These are phyloP conservation scores for Epsilonema sp. DNA, from an alignment of 2,888 invertebrate genomes.

Conservation along the genomic window DNA sequence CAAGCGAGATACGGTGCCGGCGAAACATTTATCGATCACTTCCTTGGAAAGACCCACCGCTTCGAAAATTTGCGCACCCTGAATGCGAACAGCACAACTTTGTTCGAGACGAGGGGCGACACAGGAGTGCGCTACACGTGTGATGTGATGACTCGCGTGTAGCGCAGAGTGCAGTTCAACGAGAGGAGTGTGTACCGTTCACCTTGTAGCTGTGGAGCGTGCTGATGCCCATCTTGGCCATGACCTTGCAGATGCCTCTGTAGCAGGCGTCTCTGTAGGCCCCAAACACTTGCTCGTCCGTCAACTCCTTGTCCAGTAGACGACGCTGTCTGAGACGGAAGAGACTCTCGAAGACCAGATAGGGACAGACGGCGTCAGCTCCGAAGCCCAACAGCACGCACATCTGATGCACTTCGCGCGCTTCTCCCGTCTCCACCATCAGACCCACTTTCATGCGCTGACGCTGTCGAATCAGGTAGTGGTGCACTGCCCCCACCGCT, in stretches of 20 bases:
- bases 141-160: neutral
- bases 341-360: slow-evolving; percentile 80
- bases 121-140: neutral
- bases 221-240: slow-evolving; percentile 99
- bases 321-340: slow-evolving; percentile 63
- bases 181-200: neutral
- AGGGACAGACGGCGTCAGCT: slow-evolving; percentile 92
- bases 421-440: slow-evolving; percentile 84
- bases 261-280: slow-evolving; percentile 74
- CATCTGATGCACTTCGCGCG: slow-evolving; percentile 71
- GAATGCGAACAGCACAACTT: slow-evolving; percentile 7
- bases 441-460: slow-evolving; percentile 78
- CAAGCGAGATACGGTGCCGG: slow-evolving; percentile 48
- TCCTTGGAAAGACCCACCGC: slow-evolving; percentile 82
- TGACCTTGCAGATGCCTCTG: slow-evolving; percentile 70
- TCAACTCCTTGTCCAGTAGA: slow-evolving; percentile 51
- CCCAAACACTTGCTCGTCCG: slow-evolving; percentile 56
- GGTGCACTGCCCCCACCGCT: slow-evolving; percentile 78
- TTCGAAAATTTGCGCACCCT: slow-evolving; percentile 93
- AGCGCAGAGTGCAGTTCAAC: neutral
- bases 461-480: slow-evolving; percentile 76
- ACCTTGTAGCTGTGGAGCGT: slow-evolving; percentile 88
- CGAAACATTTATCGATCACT: slow-evolving; percentile 82
- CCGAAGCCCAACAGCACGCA: slow-evolving; percentile 87
- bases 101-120: neutral